phyloP scores from a whole-genome alignment of 2,888 invertebrate genomes.

The Rugalucina vietnamica region DNA sequence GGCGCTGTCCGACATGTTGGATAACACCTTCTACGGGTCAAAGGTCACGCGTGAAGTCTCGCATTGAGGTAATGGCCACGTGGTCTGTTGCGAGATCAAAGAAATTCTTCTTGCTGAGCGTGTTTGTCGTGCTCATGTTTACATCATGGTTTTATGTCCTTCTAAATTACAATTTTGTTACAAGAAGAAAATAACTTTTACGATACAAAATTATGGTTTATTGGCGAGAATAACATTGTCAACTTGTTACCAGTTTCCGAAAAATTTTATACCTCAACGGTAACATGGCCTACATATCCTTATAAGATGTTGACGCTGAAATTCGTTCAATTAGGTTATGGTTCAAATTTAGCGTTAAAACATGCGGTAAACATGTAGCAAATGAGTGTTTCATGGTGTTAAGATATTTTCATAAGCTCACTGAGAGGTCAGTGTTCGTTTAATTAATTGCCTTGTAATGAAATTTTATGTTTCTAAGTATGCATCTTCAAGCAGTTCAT shows the following conservation, averaged over 20 bases:
- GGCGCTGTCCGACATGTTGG: background rate
- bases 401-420: too few relatives aligned
- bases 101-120: background rate
- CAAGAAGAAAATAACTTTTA: background rate
- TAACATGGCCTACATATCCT: background rate
- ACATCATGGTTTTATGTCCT: background rate
- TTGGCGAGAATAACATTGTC: background rate
- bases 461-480: too few relatives aligned
- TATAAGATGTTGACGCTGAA: background rate
- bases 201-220: background rate
- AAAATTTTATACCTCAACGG: background rate
- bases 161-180: background rate
- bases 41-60: constrained; percentile 1
- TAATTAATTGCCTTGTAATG: too few relatives aligned
- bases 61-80: background rate
- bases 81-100: constrained; percentile 2
- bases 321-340: background rate
- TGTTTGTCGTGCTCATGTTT: background rate
- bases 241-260: background rate
- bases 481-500: too few relatives aligned
- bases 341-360: background rate
- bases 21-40: background rate
- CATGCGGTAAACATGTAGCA: background rate
- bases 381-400: too few relatives aligned
- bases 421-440: too few relatives aligned